These are phyloP conservation scores for Chalcosyrphus nemorum DNA, from an alignment of 2,888 invertebrate species.

Conservation along the genomic window DNA sequence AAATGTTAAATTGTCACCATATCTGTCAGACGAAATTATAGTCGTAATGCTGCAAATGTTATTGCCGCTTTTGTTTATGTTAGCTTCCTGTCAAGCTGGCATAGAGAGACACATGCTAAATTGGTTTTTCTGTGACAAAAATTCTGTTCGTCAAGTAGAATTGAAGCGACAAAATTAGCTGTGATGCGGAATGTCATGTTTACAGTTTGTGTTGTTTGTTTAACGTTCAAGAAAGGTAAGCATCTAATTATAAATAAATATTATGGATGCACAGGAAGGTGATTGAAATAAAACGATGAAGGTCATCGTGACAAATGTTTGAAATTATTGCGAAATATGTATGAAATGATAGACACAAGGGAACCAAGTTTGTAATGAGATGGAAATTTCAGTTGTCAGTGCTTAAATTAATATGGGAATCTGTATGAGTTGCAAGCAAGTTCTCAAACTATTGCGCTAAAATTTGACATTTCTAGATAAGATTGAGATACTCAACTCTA, in stretches of 20 bases:
- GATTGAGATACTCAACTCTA: too few species aligned
- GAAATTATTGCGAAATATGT: not conserved
- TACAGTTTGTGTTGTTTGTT: constrained; percentile 15
- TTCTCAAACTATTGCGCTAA: too few species aligned
- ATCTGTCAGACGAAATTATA: constrained; percentile 38
- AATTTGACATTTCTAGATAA: too few species aligned
- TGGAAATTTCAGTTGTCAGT: not conserved
- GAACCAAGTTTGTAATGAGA: not conserved
- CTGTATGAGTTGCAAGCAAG: not conserved
- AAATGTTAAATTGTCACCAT: constrained; percentile 32
- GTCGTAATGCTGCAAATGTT: constrained; percentile 14
- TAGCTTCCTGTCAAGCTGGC: constrained; percentile 15
- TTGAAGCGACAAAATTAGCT: not conserved
- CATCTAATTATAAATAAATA: constrained; percentile 23
- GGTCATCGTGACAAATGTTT: not conserved
- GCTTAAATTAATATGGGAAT: not conserved
- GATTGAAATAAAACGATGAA: not conserved
- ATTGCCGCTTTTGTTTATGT: constrained; percentile 13
- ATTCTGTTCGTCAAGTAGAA: not conserved
- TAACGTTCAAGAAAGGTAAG: constrained; percentile 13
- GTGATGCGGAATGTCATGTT: constrained; percentile 8
- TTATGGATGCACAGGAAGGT: not conserved
- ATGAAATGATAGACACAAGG: not conserved
- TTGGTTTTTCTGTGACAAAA: not conserved
- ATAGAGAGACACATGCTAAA: not conserved